phyloP scores from a whole-genome alignment of 1,140 invertebrate genomes.

The Octopus sinensis region DNA sequence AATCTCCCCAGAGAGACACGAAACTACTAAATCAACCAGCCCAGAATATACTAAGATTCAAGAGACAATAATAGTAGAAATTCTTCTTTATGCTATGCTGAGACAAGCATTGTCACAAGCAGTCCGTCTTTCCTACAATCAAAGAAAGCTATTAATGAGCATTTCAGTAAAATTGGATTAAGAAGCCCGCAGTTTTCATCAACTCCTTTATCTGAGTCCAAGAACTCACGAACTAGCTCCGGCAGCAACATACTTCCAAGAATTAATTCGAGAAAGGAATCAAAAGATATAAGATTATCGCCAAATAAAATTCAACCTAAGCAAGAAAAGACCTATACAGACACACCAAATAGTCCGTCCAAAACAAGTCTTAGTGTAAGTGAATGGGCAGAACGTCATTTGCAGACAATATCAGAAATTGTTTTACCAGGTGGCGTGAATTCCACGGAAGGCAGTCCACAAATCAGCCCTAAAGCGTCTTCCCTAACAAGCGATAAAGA shows the following conservation, averaged over 20 bases:
- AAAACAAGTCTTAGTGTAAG: background rate
- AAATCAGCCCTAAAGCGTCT: background rate
- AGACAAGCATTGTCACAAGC: background rate
- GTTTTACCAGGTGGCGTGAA: background rate
- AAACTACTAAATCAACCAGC: background rate
- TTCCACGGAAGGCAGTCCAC: background rate
- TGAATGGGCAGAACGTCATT: background rate
- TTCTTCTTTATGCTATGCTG: background rate
- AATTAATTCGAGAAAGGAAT: background rate
- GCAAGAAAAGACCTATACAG: background rate
- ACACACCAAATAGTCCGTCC: background rate
- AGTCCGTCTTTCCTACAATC: background rate
- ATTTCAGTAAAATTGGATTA: background rate
- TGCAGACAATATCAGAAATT: background rate
- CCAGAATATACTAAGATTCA: background rate
- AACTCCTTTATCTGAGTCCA: background rate
- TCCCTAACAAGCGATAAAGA: background rate
- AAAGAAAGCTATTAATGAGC: background rate
- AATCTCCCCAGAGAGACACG: background rate
- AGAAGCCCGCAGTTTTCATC: background rate
- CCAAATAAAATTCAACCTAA: background rate
- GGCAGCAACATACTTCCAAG: too few relatives aligned
- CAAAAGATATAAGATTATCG: background rate
- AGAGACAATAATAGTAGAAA: background rate
- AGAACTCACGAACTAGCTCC: background rate